Base-by-base conservation (phyloP, 2,888 invertebrate genomes). In the Priocnemis perturbator region DNA sequence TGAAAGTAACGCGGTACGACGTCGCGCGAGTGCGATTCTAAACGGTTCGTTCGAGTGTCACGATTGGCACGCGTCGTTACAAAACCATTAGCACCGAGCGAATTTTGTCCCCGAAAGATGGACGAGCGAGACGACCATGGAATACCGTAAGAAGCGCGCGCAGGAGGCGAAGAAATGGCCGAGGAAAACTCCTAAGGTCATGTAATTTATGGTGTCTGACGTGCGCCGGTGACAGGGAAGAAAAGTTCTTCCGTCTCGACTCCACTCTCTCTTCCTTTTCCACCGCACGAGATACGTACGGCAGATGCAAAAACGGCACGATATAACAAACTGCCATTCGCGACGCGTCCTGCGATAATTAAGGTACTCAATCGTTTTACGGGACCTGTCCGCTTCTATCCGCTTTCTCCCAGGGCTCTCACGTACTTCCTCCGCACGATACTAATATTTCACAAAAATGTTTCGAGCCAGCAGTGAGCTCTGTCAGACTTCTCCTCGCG, bases 181-280 rank as follows among this genome's bases (percentile, higher is more conserved):
- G 21, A 17, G 60, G 47, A 57, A 56, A 70, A 70, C 67, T 65
- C 67, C 67, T 52, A 66, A 70, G 68, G 64, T 73, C 74, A 21
- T 65, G 60, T 73, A 75, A 79, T 79, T 79, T 75, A 79, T 79
- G 67, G 61, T 20, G 53, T 48, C 63, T 69, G 73, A 78, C 75
- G 71, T 64, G 61, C 69, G 69, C 48, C 61, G 67, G 67, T 68
- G 79, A 77, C 77, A 77, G 64, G 57, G 20, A 56, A 56, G 70
- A 73, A 79, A 78, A 75, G 60, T 79, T 73, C 52, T 60, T 57
- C 69, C 66, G 63, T 69, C 67, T 68, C 21, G n/a, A 44, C 63
- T 23, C 47, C 58, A 9, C 50, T 21, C 44, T 45, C 50, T 21
- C 44, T 45, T 30, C 20, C 44, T 15, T n/a, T 53, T 19, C 17